Evolutionary conservation across 2,797 vertebrate species (phyloP).

Genomic region (Leptoclinus maculatus): DNA sequence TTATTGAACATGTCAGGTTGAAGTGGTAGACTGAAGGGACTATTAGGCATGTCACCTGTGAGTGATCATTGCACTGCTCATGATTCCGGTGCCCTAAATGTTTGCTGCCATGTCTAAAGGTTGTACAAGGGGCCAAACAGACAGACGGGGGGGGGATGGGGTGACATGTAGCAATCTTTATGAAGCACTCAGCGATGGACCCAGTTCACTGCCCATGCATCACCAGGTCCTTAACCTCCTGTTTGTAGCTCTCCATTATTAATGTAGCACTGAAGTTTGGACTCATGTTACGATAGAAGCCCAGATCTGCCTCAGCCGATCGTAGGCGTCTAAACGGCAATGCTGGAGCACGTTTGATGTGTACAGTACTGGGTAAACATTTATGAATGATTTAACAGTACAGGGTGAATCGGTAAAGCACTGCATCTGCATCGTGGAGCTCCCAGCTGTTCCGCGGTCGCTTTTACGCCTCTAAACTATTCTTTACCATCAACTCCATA

Average conservation of each 20-base stretch:
- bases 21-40: constrained; percentile 67
- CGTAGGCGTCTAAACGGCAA: constrained; percentile 58
- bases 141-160: constrained; percentile 7
- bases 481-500: constrained; percentile 16
- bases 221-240: constrained; percentile 65
- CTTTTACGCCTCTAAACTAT: constrained; percentile 19
- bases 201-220: constrained; percentile 45
- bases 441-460: constrained; percentile 46
- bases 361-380: constrained; percentile 70
- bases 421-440: constrained; percentile 47
- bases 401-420: constrained; percentile 54
- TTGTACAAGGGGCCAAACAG: constrained; percentile 36
- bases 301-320: constrained; percentile 38
- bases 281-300: constrained; percentile 37
- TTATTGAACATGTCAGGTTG: constrained; percentile 73
- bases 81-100: constrained; percentile 11
- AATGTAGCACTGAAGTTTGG: constrained; percentile 65
- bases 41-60: constrained; percentile 67
- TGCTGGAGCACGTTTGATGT: constrained; percentile 55
- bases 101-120: constrained; percentile 48
- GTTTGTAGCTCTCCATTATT: constrained; percentile 80
- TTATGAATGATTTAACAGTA: constrained; percentile 79
- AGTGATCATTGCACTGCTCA: constrained; percentile 60
- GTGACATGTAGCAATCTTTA: constrained; percentile 35
- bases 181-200: constrained; percentile 36